A percentile compares a stretch with the other conserved stretches of the same genome.
Conservation (phyloP, 2,113 vertebrate genomes). For the human (Homo sapiens) region GRCh38 chr9:22972001-22972500, state of each 20-base stretch:
- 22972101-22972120: conserved; percentile 63
- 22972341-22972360: conserved; percentile 40
- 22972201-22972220: conserved; percentile 72
- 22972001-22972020: conserved; percentile 49
- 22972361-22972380: neutral
- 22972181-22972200: conserved; percentile 82
- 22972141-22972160: conserved; percentile 80
- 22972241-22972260: conserved; percentile 74
- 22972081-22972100: conserved; percentile 73
- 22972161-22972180: conserved; percentile 73
- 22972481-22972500: conserved; percentile 33
- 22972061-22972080: conserved; percentile 57
- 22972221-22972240: conserved; percentile 67
- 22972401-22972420: conserved; percentile 37
- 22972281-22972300: conserved; percentile 59
- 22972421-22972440: conserved; percentile 51
- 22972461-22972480: conserved; percentile 47
- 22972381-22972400: neutral
- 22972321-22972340: conserved; percentile 72
- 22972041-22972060: neutral
- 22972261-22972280: conserved; percentile 62
- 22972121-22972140: conserved; percentile 77
- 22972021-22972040: neutral
- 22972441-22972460: conserved; percentile 15
- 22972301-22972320: conserved; percentile 57